Base-by-base conservation (phyloP, 2,113 vertebrate genomes). In the Enhydra lutris region DNA sequence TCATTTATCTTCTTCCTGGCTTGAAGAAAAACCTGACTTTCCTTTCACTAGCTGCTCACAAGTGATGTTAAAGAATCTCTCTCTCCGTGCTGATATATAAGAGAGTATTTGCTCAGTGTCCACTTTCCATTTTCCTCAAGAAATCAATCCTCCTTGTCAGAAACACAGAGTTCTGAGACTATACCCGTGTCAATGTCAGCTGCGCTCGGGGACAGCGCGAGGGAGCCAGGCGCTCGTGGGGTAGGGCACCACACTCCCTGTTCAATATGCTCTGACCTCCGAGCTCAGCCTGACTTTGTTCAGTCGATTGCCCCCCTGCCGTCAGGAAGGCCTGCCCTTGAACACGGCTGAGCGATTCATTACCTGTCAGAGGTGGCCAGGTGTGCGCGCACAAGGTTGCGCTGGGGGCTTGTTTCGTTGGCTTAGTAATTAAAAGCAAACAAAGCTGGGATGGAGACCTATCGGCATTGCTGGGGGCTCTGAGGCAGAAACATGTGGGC, bases 351-450 rank as follows among this genome's bases (percentile, higher is more conserved):
- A 87, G 81, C 9, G 4, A 2, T 69, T 97, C 85, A 50, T 89
- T 93, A 91, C 81, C 13, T 88, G 5, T 57, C 36, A 0, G 4
- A 95, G 78, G 95, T 10, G 74, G 85, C 63, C 1, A 34, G 36
- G 94, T 31, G 55, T n/a, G 26, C 94, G 94, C 2, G 3, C n/a
- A 47, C 18, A 0, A 23, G 4, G 0, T 21, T 57, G 29, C 6
- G 0, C 97, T 45, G 73, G 63, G 86, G 88, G 94, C 98, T 96
- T 20, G 0, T 94, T 94, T 93, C 89, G 85, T 17, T 93, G 45
- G 85, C 21, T 96, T 87, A 59, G 89, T 96, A 97, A 95, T 98
- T 96, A 98, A 98, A 98, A 79, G 4, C 73, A 96, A 96, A 96
- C 82, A 95, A 96, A 98, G 57, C 76, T 90, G 0, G 47, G 7